phyloP scores from a whole-genome alignment of 2,888 invertebrate genomes.

The Scaptomyza caliginosa region DNA sequence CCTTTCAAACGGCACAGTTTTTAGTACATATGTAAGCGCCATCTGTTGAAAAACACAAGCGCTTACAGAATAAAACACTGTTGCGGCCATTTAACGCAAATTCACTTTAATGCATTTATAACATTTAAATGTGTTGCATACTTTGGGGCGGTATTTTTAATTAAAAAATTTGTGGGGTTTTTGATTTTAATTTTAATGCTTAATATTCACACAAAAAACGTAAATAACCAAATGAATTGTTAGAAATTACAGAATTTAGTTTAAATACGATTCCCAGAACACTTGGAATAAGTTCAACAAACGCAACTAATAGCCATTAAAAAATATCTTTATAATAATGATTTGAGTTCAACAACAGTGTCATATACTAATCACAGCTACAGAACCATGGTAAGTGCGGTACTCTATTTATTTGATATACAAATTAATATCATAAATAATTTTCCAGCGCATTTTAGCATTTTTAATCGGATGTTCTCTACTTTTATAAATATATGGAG shows the following conservation, averaged over 20 bases:
- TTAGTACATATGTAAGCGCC: constrained; percentile 1
- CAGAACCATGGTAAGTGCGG: constrained; percentile 20
- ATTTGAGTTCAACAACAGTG: neutral
- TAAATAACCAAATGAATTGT: too few relatives aligned
- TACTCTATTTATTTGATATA: too few relatives aligned
- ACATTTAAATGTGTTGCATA: constrained; percentile 5
- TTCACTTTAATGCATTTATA: neutral
- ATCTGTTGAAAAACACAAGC: neutral
- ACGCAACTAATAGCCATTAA: neutral
- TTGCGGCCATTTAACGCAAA: neutral
- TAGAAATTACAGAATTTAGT: neutral
- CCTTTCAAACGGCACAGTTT: too few relatives aligned
- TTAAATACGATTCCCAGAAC: neutral
- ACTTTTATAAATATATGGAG: neutral
- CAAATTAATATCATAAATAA: neutral
- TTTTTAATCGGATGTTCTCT: neutral
- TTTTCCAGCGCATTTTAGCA: constrained; percentile 1
- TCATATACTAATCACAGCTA: neutral
- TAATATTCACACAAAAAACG: too few relatives aligned
- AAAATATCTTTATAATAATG: constrained; percentile 8
- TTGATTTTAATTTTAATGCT: too few relatives aligned
- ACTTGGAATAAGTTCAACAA: neutral
- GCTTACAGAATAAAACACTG: neutral
- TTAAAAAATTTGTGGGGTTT: too few relatives aligned
- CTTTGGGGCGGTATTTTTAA: constrained; percentile 10